Base-by-base conservation (phyloP, 2,113 vertebrate species). In the Hemiscyllium ocellatum region DNA sequence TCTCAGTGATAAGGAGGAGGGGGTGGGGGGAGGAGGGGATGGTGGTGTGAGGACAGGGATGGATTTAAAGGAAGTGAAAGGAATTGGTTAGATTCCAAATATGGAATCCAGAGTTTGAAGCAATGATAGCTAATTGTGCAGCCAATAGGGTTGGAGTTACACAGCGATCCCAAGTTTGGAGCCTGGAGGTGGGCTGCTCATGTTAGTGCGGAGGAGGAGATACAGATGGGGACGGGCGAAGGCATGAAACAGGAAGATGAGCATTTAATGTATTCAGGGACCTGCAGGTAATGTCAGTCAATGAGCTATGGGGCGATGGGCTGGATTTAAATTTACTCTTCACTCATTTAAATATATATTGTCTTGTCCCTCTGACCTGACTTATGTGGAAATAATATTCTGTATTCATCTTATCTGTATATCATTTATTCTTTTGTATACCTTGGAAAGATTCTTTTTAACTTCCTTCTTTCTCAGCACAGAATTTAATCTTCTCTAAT, bases 401-500 rank as follows among this genome's bases (percentile, higher is more conserved):
- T 50, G 47, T 22, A 87, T 87, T 87, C 85, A 26, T 22, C 50
- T 87, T 87, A 50, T 52, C 85, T 87, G 19, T 87, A 29, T 20
- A 87, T 8, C 85, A 87, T 52, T 87, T 50, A 86, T 50, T 52
- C 47, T 86, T 52, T 86, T 86, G 47, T 86, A 26, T 87, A 87
- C 47, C 10, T 86, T 22, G 37, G 83, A 50, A 50, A 47, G 47
- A 47, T 29, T 50, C 47, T 56, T 20, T 89, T 29, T 56, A 52
- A 52, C 86, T 52, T 87, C 1, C 50, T 29, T 52, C 47, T 56
- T 26, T 61, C 50, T 90, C 87, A 33, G 52, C 52, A 19, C 83
- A 86, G 47, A 87, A 50, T 87, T 87, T 87, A 87, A 87, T 87
- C 85, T 87, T 22, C 85, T 87, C 47, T 87, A 52, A 87, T 87